phyloP scores from a whole-genome alignment of 2,113 vertebrate genomes.

The Sebastes fasciatus region DNA sequence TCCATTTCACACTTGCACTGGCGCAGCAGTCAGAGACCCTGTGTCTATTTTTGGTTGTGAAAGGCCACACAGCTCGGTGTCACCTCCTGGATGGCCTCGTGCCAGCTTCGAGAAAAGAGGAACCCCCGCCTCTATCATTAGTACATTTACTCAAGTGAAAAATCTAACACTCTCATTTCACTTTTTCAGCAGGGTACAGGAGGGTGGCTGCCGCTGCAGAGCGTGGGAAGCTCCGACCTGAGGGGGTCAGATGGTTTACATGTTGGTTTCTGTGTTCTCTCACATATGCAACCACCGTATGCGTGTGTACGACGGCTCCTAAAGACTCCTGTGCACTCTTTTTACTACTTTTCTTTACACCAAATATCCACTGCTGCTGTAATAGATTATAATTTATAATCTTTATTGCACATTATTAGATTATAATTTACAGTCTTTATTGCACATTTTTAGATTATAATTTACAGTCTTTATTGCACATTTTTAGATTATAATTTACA shows the following conservation, averaged over 20 bases:
- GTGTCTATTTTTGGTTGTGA: slow-evolving; percentile 28
- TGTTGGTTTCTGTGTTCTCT: slow-evolving; percentile 18
- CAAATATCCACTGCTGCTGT: too few species aligned
- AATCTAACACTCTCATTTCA: slow-evolving; percentile 78
- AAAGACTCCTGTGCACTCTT: neutral
- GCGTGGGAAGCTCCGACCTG: slow-evolving; percentile 18
- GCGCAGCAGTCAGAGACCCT: slow-evolving; percentile 6
- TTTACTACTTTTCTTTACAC: too few species aligned
- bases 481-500: too few species aligned
- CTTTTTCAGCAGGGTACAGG: slow-evolving; percentile 63
- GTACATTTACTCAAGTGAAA: slow-evolving; percentile 72
- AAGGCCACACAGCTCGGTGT: slow-evolving; percentile 22
- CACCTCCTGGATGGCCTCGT: neutral
- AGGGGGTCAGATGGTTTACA: slow-evolving; percentile 32
- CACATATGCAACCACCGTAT: too few species aligned
- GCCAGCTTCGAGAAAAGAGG: slow-evolving; percentile 67
- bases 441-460: too few species aligned
- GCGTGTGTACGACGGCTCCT: neutral
- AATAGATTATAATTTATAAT: too few species aligned
- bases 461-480: too few species aligned
- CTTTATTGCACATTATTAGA: too few species aligned
- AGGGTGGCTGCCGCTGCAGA: slow-evolving; percentile 30
- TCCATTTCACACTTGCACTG: slow-evolving; percentile 25
- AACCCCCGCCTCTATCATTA: slow-evolving; percentile 63
- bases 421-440: too few species aligned